Conservation (phyloP, 2,113 vertebrate genomes). For the Artemisiospiza belli region DNA sequence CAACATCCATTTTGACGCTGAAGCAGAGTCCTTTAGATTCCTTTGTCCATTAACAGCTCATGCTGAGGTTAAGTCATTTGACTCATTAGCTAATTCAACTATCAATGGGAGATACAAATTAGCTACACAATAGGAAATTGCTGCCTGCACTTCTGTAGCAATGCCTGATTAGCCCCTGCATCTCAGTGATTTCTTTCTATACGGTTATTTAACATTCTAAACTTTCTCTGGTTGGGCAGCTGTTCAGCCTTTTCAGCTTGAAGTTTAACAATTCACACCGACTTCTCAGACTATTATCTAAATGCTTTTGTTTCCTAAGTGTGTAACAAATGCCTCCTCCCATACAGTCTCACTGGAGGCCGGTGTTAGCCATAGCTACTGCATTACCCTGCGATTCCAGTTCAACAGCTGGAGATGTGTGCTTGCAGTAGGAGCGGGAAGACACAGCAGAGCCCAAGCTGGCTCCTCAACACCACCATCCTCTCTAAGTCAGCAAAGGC, state of each 20-base stretch:
- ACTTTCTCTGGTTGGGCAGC: not conserved
- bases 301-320: not conserved
- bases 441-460: not conserved
- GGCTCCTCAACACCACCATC: not conserved
- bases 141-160: not conserved
- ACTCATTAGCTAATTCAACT: not conserved
- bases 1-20: slow-evolving; percentile 14
- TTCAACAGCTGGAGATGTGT: not conserved
- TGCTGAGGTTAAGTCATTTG: not conserved
- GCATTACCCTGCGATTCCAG: not conserved
- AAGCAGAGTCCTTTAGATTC: not conserved
- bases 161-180: not conserved
- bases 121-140: not conserved
- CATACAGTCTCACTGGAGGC: not conserved
- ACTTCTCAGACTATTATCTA: not conserved
- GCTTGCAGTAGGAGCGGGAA: not conserved
- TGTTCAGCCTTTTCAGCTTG: not conserved
- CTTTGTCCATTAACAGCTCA: not conserved
- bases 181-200: not conserved
- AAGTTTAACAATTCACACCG: not conserved
- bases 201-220: not conserved
- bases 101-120: slow-evolving; percentile 2
- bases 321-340: not conserved
- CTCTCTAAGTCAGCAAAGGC: not conserved
- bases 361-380: not conserved